Evolutionary conservation across 2,797 vertebrate species (phyloP).

Genomic region (Spinus olivaceus): DNA sequence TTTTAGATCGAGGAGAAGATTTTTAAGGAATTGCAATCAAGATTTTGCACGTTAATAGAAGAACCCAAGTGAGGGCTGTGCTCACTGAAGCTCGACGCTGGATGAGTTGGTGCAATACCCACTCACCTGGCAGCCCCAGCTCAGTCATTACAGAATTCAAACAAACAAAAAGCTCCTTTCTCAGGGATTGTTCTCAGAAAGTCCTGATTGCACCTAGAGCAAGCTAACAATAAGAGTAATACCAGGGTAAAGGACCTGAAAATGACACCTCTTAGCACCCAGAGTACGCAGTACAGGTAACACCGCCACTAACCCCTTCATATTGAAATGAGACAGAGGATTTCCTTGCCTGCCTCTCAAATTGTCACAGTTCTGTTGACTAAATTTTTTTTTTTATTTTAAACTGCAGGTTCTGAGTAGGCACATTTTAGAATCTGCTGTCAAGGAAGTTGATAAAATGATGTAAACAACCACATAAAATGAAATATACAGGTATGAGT

Average conservation of each 20-base stretch:
- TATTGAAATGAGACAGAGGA: neutral
- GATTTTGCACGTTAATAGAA: neutral
- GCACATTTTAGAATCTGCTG: neutral
- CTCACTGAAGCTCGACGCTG: neutral
- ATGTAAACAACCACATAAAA: slow-evolving; percentile 13
- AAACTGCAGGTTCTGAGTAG: neutral
- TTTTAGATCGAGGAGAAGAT: neutral
- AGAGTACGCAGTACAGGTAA: neutral
- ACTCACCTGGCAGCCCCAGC: neutral
- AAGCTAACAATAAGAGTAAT: neutral
- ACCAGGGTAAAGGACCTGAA: neutral
- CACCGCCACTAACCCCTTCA: accelerated
- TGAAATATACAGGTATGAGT: neutral
- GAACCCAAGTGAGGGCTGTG: neutral
- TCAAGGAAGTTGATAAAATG: neutral
- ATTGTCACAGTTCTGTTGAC: neutral
- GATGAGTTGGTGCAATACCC: neutral
- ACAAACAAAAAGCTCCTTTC: neutral
- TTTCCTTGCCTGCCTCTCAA: neutral
- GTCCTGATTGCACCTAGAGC: neutral
- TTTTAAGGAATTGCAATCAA: neutral
- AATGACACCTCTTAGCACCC: neutral
- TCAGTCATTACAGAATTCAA: neutral
- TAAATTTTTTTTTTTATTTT: neutral
- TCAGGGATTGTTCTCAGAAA: neutral